phyloP scores from a whole-genome alignment of 2,113 vertebrate genomes.

The Atlantisia rogersi region DNA sequence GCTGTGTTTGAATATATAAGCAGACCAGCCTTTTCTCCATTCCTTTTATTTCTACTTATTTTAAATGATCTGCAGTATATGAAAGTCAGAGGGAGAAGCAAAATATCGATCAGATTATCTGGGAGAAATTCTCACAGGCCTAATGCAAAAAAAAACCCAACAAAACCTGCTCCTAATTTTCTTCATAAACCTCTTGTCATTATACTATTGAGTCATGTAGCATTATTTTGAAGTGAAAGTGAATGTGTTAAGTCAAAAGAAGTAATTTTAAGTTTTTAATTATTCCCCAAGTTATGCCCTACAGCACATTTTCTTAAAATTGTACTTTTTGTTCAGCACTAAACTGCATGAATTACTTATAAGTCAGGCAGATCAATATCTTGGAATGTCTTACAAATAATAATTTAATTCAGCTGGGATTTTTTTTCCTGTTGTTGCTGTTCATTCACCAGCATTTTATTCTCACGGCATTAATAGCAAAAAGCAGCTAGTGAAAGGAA shows the following conservation, averaged over 20 bases:
- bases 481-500: background rate
- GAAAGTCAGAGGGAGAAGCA: slow-evolving; percentile 28
- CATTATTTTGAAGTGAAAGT: background rate
- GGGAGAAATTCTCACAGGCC: background rate
- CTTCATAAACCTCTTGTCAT: background rate
- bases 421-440: background rate
- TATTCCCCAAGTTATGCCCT: slow-evolving; percentile 40
- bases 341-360: slow-evolving; percentile 65
- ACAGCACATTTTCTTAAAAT: slow-evolving; percentile 46
- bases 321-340: slow-evolving; percentile 52
- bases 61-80: background rate
- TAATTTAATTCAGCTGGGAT: slow-evolving; percentile 53
- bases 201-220: background rate
- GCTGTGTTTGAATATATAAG: background rate
- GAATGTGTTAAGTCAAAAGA: slow-evolving; percentile 42
- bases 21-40: background rate
- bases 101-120: slow-evolving; percentile 7
- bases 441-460: slow-evolving; percentile 41
- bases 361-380: slow-evolving; percentile 62
- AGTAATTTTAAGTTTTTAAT: slow-evolving; percentile 56
- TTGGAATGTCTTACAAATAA: slow-evolving; percentile 60
- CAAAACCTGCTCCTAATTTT: background rate
- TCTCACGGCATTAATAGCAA: slow-evolving; percentile 38
- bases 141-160: background rate
- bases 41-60: background rate